Evolutionary conservation across 2,113 vertebrate genomes (phyloP).

Genomic region (Turnix velox): DNA sequence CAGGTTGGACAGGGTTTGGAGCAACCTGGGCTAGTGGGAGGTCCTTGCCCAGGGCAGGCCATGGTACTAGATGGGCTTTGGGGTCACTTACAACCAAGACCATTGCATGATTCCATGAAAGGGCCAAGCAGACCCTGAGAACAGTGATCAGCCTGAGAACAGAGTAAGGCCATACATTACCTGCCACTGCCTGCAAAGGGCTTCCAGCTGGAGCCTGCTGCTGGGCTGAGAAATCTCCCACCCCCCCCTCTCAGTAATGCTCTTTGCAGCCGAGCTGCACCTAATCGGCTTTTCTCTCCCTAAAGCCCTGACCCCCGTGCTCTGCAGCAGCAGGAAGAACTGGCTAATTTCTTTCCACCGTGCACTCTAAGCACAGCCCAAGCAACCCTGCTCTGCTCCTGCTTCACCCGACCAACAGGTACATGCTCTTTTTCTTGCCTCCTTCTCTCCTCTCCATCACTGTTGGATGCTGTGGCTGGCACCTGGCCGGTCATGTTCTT

Average conservation of each 20-base stretch:
- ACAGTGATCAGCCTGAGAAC: too few species aligned
- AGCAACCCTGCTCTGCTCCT: background rate
- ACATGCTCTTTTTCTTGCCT: background rate
- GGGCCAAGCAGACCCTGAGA: background rate
- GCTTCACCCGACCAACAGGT: constrained; percentile 4
- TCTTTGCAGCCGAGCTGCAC: background rate
- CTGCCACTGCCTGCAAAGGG: background rate
- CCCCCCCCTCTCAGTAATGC: background rate
- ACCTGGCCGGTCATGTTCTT: constrained; percentile 24
- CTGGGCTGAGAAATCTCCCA: background rate
- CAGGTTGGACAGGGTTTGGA: background rate
- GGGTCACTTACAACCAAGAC: background rate
- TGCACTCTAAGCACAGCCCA: background rate
- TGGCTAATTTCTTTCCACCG: background rate
- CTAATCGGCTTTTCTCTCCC: constrained; percentile 21
- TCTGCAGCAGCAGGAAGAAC: background rate
- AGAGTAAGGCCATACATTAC: too few species aligned
- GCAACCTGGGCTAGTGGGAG: background rate
- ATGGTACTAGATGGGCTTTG: background rate
- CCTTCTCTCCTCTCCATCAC: background rate
- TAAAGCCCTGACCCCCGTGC: background rate
- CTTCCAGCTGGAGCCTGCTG: background rate
- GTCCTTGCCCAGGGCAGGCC: background rate
- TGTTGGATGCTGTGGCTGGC: background rate
- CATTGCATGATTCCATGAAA: background rate